Evolutionary conservation across 2,797 vertebrate genomes (phyloP).

Genomic region (Urocyon cinereoargenteus): DNA sequence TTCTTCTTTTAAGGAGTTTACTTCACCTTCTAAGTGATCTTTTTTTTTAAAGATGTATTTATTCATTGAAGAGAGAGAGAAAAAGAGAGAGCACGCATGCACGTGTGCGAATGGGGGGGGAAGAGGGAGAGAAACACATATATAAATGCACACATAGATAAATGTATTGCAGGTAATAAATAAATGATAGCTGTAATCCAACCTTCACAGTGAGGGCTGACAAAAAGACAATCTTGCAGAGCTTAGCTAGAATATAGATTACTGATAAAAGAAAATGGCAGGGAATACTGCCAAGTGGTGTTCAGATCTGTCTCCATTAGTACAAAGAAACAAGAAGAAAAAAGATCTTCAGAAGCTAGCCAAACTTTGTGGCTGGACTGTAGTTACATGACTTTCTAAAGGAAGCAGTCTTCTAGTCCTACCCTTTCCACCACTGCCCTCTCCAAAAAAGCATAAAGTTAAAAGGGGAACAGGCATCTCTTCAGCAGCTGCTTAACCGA

Average conservation of each 20-base stretch:
- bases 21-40: neutral
- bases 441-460: neutral
- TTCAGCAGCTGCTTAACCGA: neutral
- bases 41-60: neutral
- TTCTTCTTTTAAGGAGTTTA: neutral
- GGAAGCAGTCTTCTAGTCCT: neutral
- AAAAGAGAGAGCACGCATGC: neutral
- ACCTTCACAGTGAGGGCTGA: neutral
- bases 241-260: neutral
- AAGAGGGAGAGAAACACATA: neutral
- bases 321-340: neutral
- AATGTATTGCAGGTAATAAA: neutral
- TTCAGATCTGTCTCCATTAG: neutral
- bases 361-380: neutral
- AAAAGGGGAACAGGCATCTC: neutral
- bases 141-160: neutral
- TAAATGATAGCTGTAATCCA: constrained; percentile 34
- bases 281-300: constrained; percentile 24
- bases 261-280: constrained; percentile 50
- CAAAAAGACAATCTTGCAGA: constrained; percentile 45
- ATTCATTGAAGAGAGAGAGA: neutral
- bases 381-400: constrained; percentile 6
- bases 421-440: neutral
- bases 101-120: neutral
- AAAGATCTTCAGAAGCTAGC: neutral